Conservation (phyloP, 2,113 vertebrate genomes). For the Sarotherodon lohbergeri region DNA sequence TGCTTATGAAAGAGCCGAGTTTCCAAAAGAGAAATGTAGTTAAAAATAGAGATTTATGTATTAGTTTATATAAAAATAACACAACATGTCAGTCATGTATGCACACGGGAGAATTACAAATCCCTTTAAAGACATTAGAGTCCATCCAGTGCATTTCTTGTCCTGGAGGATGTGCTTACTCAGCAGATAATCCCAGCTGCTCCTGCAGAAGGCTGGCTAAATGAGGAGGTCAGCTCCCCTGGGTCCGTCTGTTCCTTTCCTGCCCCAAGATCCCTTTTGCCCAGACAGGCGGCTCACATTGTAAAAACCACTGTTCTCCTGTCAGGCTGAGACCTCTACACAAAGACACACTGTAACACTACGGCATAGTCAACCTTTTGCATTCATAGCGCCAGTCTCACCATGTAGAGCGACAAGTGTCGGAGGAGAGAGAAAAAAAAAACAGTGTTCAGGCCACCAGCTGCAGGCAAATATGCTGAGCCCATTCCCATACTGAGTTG, state of each 20-base stretch:
- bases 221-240: constrained; percentile 62
- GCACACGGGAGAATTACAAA: not conserved
- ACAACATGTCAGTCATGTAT: not conserved
- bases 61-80: not conserved
- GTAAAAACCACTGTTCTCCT: constrained; percentile 56
- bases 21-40: not conserved
- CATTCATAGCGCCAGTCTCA: constrained; percentile 3
- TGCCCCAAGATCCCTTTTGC: constrained; percentile 21
- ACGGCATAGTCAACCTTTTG: constrained; percentile 33
- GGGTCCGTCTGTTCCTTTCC: constrained; percentile 40
- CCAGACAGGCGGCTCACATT: constrained; percentile 34
- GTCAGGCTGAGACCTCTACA: constrained; percentile 60
- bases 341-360: constrained; percentile 4
- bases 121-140: not conserved
- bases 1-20: not conserved
- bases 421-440: not conserved
- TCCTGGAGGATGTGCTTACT: constrained; percentile 47
- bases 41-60: not conserved
- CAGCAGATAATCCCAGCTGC: constrained; percentile 58
- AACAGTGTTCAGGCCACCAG: not conserved
- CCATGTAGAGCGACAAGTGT: constrained; percentile 41
- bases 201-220: constrained; percentile 46
- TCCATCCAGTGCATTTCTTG: not conserved
- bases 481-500: constrained; percentile 16
- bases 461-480: constrained; percentile 27